Percentiles rank a stretch among this genome's conserved stretches.
Conservation (phyloP, 2,797 vertebrate species). For the Lacerta viridis region DNA sequence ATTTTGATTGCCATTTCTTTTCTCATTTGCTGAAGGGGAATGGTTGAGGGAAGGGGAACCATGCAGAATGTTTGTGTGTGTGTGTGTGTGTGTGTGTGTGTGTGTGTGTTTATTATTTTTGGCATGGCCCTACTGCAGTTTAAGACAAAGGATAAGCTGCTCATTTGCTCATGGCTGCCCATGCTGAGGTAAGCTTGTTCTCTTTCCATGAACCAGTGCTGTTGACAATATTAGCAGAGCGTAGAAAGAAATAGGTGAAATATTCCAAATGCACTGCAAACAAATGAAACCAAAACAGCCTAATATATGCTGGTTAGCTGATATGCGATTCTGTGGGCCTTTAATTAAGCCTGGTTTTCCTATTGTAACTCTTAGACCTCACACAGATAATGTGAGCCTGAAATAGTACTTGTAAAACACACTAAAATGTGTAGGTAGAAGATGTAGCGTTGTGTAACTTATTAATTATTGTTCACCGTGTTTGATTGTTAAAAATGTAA, state of each 20-base stretch:
- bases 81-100: no score
- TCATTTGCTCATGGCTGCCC: no score
- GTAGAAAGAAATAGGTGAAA: background rate
- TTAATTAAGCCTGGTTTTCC: background rate
- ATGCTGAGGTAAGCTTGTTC: no score
- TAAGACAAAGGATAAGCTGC: no score
- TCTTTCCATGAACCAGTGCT: background rate
- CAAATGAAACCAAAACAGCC: background rate
- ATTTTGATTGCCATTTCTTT: no score
- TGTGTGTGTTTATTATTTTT: no score
- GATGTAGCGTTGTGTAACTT: slow-evolving; percentile 31
- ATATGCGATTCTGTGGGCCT: background rate
- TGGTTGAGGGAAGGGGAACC: no score
- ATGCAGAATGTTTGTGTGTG: no score
- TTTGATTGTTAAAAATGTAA: slow-evolving; percentile 44
- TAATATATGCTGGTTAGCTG: background rate
- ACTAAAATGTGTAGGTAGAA: background rate
- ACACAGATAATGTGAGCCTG: background rate
- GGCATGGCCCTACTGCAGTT: no score
- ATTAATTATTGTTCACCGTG: slow-evolving; percentile 36
- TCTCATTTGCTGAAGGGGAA: no score
- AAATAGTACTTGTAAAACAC: slow-evolving; percentile 17
- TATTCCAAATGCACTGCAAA: background rate
- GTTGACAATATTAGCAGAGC: background rate
- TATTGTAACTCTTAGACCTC: background rate